Percentiles rank a stretch among this genome's conserved stretches.
phyloP scores from a whole-genome alignment of 2,113 vertebrate genomes.

The Cairina moschata region DNA sequence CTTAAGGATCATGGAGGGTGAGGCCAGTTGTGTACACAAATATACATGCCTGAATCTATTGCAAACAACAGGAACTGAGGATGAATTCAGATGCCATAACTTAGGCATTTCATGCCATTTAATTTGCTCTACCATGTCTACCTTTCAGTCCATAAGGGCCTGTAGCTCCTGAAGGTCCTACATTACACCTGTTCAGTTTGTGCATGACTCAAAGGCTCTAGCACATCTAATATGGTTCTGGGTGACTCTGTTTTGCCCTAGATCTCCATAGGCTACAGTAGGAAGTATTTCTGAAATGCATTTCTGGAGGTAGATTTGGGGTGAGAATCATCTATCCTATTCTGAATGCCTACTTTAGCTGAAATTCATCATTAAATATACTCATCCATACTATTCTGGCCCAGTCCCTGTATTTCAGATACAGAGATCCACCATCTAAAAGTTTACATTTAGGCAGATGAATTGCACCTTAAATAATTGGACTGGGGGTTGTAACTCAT shows the following conservation, averaged over 20 bases:
- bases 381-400: background rate
- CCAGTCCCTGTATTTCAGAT: background rate
- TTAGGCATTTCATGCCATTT: background rate
- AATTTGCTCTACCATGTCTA: background rate
- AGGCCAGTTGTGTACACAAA: background rate
- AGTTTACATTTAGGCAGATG: background rate
- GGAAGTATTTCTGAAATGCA: background rate
- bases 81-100: background rate
- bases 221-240: background rate
- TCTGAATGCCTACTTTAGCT: background rate
- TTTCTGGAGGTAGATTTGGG: background rate
- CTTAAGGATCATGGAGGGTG: background rate
- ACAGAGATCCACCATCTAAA: rapidly evolving
- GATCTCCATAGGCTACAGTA: background rate
- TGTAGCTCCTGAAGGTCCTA: background rate
- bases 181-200: background rate
- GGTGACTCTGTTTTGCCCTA: background rate
- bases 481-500: background rate
- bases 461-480: background rate
- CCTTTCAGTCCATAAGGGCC: background rate
- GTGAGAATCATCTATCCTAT: background rate
- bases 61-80: background rate
- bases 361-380: background rate
- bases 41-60: background rate
- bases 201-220: background rate